A percentile compares a stretch with the other conserved stretches of the same genome.
Conservation (phyloP, 2,888 invertebrate genomes). For the Catonia carolina region DNA sequence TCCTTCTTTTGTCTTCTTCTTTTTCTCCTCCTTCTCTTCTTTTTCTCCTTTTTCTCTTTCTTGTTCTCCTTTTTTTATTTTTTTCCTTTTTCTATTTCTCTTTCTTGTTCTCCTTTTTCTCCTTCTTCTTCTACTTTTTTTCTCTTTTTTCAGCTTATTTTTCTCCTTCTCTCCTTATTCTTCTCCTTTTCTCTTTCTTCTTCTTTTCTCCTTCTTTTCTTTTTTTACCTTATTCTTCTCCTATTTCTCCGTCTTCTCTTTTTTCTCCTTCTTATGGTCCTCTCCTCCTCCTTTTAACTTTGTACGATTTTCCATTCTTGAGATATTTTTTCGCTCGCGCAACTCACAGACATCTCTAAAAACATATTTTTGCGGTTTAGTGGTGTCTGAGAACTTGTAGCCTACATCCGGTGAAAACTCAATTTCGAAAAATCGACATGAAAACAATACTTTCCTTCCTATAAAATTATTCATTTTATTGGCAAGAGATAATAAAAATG, state of each 20-base stretch:
- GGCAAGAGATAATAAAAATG: no score
- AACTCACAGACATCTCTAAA: no score
- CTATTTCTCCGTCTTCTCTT: slow-evolving; percentile 13
- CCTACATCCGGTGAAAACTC: no score
- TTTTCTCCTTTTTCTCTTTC: neutral
- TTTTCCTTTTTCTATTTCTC: slow-evolving; percentile 1
- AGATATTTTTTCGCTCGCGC: no score
- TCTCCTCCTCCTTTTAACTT: slow-evolving; percentile 4
- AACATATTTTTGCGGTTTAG: no score
- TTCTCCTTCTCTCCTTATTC: slow-evolving; percentile 2
- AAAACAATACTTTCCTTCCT: no score
- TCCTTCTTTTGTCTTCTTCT: slow-evolving; percentile 13
- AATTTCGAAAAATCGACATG: no score
- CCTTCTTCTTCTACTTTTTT: neutral
- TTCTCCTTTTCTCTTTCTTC: slow-evolving; percentile 6
- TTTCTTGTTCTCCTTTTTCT: neutral
- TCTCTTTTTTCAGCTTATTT: slow-evolving; percentile 1
- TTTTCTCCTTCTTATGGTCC: no score
- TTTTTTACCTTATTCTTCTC: slow-evolving; percentile 15
- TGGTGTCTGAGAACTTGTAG: no score
- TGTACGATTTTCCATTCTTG: slow-evolving; percentile 12
- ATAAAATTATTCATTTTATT: no score
- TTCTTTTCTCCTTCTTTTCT: slow-evolving; percentile 7
- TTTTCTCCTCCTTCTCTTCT: neutral
- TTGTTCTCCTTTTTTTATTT: slow-evolving; percentile 7